phyloP scores from a whole-genome alignment of 2,888 invertebrate genomes.

The Amphimallon solstitiale region DNA sequence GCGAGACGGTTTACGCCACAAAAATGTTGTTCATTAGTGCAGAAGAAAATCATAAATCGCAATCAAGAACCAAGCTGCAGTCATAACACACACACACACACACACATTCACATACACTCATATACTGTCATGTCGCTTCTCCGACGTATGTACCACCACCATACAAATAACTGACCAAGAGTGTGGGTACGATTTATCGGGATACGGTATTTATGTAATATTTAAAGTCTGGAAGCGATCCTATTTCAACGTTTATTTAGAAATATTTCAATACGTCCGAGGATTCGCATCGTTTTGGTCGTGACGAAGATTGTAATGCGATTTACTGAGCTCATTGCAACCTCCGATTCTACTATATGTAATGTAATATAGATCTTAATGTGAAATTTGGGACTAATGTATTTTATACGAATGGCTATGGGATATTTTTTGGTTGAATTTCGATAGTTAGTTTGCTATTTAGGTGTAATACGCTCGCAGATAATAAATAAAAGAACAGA shows the following conservation, averaged over 20 bases:
- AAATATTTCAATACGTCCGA: constrained; percentile 36
- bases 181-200: constrained; percentile 48
- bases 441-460: no score
- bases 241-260: constrained; percentile 39
- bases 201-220: constrained; percentile 40
- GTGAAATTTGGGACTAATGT: no score
- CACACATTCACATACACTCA: no score
- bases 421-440: no score
- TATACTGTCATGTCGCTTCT: constrained; percentile 43
- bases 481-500: no score
- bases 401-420: no score
- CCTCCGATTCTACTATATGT: no score
- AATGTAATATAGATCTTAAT: no score
- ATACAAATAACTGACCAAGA: constrained; percentile 47
- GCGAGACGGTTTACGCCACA: constrained; percentile 36
- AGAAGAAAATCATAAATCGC: constrained; percentile 48
- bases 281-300: not conserved
- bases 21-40: constrained; percentile 45
- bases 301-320: no score
- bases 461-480: no score
- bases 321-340: no score
- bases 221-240: constrained; percentile 39
- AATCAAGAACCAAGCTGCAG: constrained; percentile 48
- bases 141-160: no score
- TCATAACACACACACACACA: constrained; percentile 46